A percentile compares a stretch with the other conserved stretches of the same genome.
Conservation (phyloP, 2,113 vertebrate genomes). For the Mormoops blainvillei region DNA sequence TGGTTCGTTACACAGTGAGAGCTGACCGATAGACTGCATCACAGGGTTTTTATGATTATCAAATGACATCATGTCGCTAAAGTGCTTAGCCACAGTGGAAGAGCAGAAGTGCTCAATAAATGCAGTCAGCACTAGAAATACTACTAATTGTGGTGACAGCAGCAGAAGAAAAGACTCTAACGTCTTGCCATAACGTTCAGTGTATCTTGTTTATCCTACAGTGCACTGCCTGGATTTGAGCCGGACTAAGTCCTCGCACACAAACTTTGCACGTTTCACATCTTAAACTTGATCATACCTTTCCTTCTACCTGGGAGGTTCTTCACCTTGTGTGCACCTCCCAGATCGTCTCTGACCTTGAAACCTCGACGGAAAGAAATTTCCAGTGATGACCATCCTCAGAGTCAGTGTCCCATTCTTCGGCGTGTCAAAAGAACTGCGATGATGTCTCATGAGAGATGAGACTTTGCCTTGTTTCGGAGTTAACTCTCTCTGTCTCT, state of each 20-base stretch:
- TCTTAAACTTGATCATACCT: background rate
- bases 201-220: background rate
- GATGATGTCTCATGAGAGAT: background rate
- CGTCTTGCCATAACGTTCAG: background rate
- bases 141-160: background rate
- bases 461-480: background rate
- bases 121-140: background rate
- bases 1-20: background rate
- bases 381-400: rapidly evolving
- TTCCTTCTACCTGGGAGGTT: background rate
- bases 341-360: background rate
- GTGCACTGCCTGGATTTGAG: background rate
- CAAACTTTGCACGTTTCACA: background rate
- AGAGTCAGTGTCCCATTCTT: background rate
- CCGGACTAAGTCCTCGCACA: background rate
- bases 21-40: background rate
- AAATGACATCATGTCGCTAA: background rate
- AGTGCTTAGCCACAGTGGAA: background rate
- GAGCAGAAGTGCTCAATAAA: background rate
- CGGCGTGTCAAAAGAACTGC: background rate
- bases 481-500: background rate
- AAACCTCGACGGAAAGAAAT: background rate
- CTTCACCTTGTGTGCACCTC: background rate
- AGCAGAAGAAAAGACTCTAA: background rate
- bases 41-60: background rate